A percentile compares a stretch with the other conserved stretches of the same genome.
Conservation (phyloP, 2,113 vertebrate genomes). For the Tragelaphus buxtoni region DNA sequence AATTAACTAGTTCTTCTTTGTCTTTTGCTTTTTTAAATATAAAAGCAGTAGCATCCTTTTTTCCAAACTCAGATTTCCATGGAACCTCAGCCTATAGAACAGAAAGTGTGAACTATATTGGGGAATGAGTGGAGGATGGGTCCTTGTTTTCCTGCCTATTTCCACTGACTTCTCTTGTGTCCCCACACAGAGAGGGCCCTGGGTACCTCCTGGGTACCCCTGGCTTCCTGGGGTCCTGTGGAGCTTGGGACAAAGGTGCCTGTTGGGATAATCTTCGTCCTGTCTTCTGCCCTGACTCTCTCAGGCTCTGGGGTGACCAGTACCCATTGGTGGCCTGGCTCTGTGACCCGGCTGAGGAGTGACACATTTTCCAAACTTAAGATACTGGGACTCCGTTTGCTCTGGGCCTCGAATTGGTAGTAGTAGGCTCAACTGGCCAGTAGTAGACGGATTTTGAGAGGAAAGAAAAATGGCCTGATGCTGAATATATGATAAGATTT, state of each 20-base stretch:
- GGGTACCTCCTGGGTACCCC: not conserved
- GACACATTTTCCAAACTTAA: not conserved
- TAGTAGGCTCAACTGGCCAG: not conserved
- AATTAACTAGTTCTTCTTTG: not conserved
- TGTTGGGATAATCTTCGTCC: not conserved
- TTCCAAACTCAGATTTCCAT: not conserved
- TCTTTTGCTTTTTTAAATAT: not conserved
- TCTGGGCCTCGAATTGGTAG: not conserved
- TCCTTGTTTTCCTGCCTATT: not conserved
- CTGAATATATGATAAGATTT: constrained; percentile 61
- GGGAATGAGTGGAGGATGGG: not conserved
- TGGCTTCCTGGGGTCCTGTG: too few species aligned
- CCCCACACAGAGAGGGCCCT: not conserved
- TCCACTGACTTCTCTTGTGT: not conserved
- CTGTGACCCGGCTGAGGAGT: not conserved
- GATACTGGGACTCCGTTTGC: not conserved
- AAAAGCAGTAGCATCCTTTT: not conserved
- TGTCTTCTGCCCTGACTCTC: not conserved
- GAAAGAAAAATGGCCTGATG: constrained; percentile 55
- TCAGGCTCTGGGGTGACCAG: too few species aligned
- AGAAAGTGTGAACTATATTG: not conserved
- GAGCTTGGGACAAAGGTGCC: not conserved
- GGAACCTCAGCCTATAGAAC: not conserved
- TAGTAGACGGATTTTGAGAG: constrained; percentile 42
- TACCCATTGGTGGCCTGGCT: not conserved